Evolutionary conservation across 2,113 vertebrate species (phyloP).

Genomic region (Megaleporinus macrocephalus): DNA sequence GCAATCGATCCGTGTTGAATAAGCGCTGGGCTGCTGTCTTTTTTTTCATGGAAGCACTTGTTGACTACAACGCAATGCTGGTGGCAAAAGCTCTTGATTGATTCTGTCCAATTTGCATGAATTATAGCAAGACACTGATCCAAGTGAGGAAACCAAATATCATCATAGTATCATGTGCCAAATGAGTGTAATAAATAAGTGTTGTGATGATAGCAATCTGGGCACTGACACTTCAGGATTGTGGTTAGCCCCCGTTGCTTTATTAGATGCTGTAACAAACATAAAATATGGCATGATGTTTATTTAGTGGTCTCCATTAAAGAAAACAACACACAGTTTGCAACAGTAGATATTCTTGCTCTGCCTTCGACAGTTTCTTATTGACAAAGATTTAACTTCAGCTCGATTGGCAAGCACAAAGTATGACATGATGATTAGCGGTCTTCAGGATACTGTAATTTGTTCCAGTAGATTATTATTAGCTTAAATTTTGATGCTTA

Average conservation of each 20-base stretch:
- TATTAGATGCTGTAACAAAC: too few species aligned
- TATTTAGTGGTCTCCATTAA: too few species aligned
- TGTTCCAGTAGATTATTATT: too few species aligned
- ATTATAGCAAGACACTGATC: background rate
- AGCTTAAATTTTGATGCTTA: too few species aligned
- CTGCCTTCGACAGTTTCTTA: too few species aligned
- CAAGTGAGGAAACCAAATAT: background rate
- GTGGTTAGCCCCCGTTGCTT: background rate
- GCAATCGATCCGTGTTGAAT: constrained; percentile 29
- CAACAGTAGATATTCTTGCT: too few species aligned
- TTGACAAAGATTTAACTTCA: too few species aligned
- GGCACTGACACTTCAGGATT: background rate
- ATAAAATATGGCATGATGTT: background rate
- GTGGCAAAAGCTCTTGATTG: background rate
- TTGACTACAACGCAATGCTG: background rate
- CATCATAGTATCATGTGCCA: background rate
- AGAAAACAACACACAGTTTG: too few species aligned
- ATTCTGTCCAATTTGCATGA: constrained; percentile 11
- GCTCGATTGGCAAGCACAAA: too few species aligned
- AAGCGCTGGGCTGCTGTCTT: background rate
- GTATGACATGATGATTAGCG: too few species aligned
- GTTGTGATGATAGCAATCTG: background rate
- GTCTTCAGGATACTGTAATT: too few species aligned
- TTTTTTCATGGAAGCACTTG: background rate
- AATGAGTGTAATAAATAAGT: background rate